Conservation (phyloP, 2,888 invertebrate species). For the Drosophila melanosoma region DNA sequence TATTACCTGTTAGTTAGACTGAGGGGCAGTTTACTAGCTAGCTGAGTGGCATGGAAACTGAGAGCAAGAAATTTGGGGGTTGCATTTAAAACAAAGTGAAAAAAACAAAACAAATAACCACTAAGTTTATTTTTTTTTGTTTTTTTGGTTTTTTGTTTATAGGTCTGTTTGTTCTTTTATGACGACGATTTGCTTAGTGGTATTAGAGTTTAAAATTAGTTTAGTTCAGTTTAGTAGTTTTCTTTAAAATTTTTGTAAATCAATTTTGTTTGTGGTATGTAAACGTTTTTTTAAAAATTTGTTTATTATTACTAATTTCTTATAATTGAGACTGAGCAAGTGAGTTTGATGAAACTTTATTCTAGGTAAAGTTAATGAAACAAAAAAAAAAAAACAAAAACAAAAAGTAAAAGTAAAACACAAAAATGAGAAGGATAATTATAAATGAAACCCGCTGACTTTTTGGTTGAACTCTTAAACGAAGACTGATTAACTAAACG, state of each 20-base stretch:
- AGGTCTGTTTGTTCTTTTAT: neutral
- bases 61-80: neutral
- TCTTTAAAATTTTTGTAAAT: slow-evolving; percentile 8
- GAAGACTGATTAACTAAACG: slow-evolving; percentile 82
- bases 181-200: slow-evolving; percentile 36
- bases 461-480: slow-evolving; percentile 80
- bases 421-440: slow-evolving; percentile 41
- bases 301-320: slow-evolving; percentile 52
- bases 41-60: slow-evolving; percentile 26
- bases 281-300: slow-evolving; percentile 26
- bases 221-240: slow-evolving; percentile 17
- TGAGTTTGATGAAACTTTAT: slow-evolving; percentile 62
- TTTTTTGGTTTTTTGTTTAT: slow-evolving; percentile 3
- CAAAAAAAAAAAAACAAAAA: slow-evolving; percentile 13
- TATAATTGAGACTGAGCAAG: slow-evolving; percentile 81
- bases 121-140: slow-evolving; percentile 10
- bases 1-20: slow-evolving; percentile 77
- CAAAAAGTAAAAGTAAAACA: neutral
- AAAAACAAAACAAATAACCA: slow-evolving; percentile 8
- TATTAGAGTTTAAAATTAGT: slow-evolving; percentile 9
- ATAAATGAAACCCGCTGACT: slow-evolving; percentile 76
- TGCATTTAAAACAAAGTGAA: slow-evolving; percentile 1
- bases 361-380: slow-evolving; percentile 48
- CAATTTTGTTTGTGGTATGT: slow-evolving; percentile 44
- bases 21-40: slow-evolving; percentile 59